Conservation (phyloP, 2,888 invertebrate genomes). For the Drosophila peninsularis region DNA sequence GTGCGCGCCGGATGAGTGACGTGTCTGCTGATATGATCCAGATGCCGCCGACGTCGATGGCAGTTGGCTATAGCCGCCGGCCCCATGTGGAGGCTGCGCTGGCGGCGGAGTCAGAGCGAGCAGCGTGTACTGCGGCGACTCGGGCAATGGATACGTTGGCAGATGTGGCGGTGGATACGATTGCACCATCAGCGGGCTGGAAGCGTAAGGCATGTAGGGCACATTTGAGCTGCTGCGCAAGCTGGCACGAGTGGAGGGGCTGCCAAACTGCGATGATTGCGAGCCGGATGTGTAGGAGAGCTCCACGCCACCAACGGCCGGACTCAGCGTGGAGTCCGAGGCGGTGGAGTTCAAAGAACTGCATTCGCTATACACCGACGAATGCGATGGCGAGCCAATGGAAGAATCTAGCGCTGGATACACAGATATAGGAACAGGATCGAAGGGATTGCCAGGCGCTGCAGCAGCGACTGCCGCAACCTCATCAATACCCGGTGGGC, state of each 20-base stretch:
- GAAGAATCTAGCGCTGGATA: slow-evolving; percentile 78
- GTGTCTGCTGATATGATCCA: slow-evolving; percentile 43
- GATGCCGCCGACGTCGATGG: slow-evolving; percentile 74
- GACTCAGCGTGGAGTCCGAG: slow-evolving; percentile 83
- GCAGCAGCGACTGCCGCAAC: slow-evolving; percentile 7
- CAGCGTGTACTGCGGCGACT: slow-evolving; percentile 77
- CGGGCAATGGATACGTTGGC: slow-evolving; percentile 70
- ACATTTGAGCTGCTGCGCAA: slow-evolving; percentile 75
- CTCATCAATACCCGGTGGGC: slow-evolving; percentile 56
- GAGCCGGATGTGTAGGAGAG: slow-evolving; percentile 72
- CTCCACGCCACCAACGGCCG: slow-evolving; percentile 74
- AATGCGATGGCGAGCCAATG: slow-evolving; percentile 82
- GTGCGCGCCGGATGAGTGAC: slow-evolving; percentile 58
- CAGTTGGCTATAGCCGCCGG: slow-evolving; percentile 65
- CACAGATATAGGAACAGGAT: slow-evolving; percentile 55
- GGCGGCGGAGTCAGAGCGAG: slow-evolving; percentile 58
- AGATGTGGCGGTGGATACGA: slow-evolving; percentile 83
- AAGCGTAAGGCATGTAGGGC: slow-evolving; percentile 82
- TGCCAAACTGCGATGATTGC: slow-evolving; percentile 78
- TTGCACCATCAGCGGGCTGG: slow-evolving; percentile 81
- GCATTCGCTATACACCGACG: slow-evolving; percentile 82
- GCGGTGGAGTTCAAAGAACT: slow-evolving; percentile 83
- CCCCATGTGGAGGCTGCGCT: slow-evolving; percentile 33
- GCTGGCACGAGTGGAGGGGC: slow-evolving; percentile 77
- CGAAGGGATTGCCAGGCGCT: slow-evolving; percentile 79